phyloP scores from a whole-genome alignment of 1,140 invertebrate species.

The Drosophila gunungcola region DNA sequence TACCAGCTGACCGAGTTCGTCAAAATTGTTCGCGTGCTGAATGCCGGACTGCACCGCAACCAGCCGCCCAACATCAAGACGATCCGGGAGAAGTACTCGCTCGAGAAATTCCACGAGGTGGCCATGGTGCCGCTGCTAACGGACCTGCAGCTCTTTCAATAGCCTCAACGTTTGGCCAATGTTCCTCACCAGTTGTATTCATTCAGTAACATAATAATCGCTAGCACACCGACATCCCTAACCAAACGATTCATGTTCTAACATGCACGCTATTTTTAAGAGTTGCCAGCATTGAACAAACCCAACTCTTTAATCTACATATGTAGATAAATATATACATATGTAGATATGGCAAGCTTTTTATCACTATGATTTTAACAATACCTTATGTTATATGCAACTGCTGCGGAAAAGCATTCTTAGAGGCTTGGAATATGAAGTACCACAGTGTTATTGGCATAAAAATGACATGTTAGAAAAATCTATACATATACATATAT shows the following conservation, averaged over 20 bases:
- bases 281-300: conserved; percentile 52
- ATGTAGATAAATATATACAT: too few relatives aligned
- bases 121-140: conserved; percentile 89
- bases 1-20: conserved; percentile 92
- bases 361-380: too few relatives aligned
- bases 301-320: conserved; percentile 10
- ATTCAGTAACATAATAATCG: not conserved
- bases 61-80: conserved; percentile 92
- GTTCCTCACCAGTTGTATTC: conserved; percentile 44
- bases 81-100: conserved; percentile 97
- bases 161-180: conserved; percentile 54
- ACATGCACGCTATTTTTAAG: conserved; percentile 47
- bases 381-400: too few relatives aligned
- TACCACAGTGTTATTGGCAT: too few relatives aligned
- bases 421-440: too few relatives aligned
- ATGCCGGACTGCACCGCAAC: conserved; percentile 91
- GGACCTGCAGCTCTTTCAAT: conserved; percentile 74
- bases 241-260: conserved; percentile 23
- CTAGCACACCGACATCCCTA: not conserved
- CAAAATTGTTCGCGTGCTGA: conserved; percentile 89
- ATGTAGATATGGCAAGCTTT: too few relatives aligned
- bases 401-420: too few relatives aligned
- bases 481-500: too few relatives aligned
- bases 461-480: too few relatives aligned
- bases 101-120: conserved; percentile 95